Evolutionary conservation across 1,140 invertebrate species (phyloP), one percentile per base, ranked within the genome.

Genomic region (Anastatus disparis): DNA sequence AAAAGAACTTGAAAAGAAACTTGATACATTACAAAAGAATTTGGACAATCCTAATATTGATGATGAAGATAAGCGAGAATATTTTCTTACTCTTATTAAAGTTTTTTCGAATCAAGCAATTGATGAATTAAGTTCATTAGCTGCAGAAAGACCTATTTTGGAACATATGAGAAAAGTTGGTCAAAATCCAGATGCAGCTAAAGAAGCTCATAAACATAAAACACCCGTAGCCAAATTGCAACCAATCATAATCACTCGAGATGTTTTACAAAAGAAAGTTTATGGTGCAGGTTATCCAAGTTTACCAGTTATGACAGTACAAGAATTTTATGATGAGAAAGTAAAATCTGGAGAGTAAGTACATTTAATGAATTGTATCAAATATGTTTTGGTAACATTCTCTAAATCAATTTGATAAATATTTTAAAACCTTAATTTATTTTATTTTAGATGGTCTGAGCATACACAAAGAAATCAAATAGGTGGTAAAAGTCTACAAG

Each of bases 261-360:
- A 97, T 85, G 90, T 90, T 40, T 70, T 94, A 0, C 96, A 99
- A 85, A 99, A 98, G 84, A 89, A 95, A 71, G 94, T 99, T 2
- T 98, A 91, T 87, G 98, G 98, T 8, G 85, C 92, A 42, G 98
- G 97, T 0, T 99, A 99, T 89, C 97, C 97, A 0, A 93, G 94
- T 79, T 81, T 98, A 65, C 97, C 97, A 0, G 91, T 94, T 1
- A 88, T 97, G 85, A 96, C 95, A 0, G 93, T 99, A 0, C 92
- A 98, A 78, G 97, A 99, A 84, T 98, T 99, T 86, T 98, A 97
- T 84, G 92, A 97, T 53, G 89, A 97, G 84, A 89, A 95, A 75
- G 90, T 95, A 0, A 86, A 88, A 64, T 92, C 94, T 55, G 95
- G 95, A 79, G 88, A 91, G 88, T 94, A 80, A 88, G 89, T 88